Evolutionary conservation across 2,113 vertebrate species (phyloP), one percentile per base, ranked within the genome.

Genomic region (Pomatorhinus ruficollis): DNA sequence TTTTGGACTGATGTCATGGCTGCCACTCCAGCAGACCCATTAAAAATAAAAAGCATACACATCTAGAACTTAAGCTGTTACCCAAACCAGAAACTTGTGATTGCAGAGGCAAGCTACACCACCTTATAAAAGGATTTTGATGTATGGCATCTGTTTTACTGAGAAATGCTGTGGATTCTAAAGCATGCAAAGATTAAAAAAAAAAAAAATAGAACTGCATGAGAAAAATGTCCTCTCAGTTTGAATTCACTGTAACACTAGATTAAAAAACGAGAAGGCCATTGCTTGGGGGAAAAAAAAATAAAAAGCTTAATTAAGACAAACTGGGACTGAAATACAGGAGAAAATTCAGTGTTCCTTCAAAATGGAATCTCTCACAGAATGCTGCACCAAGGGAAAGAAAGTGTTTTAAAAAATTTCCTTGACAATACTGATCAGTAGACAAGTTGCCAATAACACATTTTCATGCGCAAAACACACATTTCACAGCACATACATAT

Each of bases 1-100:
- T 31, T 91, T 88, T 93, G 87, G 93, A 72, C 90, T 91, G 89
- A 95, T 95, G 84, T 83, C 82, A 91, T 50, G 64, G 82, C 90
- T 93, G 87, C 92, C 76, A 77, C 59, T 88, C 50, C 90, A 83
- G 54, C 60, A 94, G 68, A 83, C 42, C 47, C 35, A 83, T 72
- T 90, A 77, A 88, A 91, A 96, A 90, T 47, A 76, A 42, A 80
- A 90, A 84, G 37, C 24, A 65, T 27, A 77, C 42, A 39, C 16
- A 75, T 65, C 39, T 65, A 76, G 82, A 77, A 72, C 39, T 80
- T 77, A 33, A 85, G 27, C 49, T 77, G 25, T 37, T 83, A 40
- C 24, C 66, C 85, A 93, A 74, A 91, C 20, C 63, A 90, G 39
- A 80, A 69, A 31, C 7, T 27, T 5, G 11, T n/a, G 37, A 83